phyloP scores from a whole-genome alignment of 2,113 vertebrate species.

The Zapus hudsonius region DNA sequence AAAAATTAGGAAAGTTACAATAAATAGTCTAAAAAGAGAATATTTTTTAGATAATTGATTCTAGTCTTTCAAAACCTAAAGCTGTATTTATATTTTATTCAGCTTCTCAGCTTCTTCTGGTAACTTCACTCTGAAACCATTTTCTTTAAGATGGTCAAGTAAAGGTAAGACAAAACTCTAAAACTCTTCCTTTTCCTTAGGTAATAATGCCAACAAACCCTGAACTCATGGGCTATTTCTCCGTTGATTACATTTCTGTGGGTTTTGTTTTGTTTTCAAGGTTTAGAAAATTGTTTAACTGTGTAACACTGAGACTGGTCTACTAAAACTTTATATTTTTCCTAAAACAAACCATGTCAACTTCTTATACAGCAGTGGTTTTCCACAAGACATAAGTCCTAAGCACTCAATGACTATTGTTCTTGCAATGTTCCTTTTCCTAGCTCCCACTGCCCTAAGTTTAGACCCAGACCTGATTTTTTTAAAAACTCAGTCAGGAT shows the following conservation, averaged over 20 bases:
- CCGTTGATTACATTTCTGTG: not conserved
- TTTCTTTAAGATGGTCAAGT: not conserved
- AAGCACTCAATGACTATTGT: not conserved
- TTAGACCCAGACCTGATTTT: slow-evolving; percentile 31
- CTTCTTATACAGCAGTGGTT: not conserved
- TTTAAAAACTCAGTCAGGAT: slow-evolving; percentile 2
- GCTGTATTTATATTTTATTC: slow-evolving; percentile 40
- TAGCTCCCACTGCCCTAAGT: not conserved
- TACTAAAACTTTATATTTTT: slow-evolving; percentile 22
- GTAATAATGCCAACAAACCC: not conserved
- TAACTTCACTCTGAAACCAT: slow-evolving; percentile 7
- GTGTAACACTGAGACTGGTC: not conserved
- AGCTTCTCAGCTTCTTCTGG: not conserved
- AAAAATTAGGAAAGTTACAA: not conserved
- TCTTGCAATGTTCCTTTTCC: not conserved
- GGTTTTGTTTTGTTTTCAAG: not conserved
- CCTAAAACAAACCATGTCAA: not conserved
- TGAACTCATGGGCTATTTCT: not conserved
- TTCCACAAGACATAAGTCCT: not conserved
- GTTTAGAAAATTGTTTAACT: not conserved
- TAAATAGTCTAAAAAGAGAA: not conserved
- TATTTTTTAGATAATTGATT: not conserved
- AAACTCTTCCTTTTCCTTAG: slow-evolving; percentile 12
- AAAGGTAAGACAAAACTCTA: not conserved
- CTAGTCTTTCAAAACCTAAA: slow-evolving; percentile 29